phyloP scores from a whole-genome alignment of 2,888 invertebrate genomes.

The Toxonevra muliebris region DNA sequence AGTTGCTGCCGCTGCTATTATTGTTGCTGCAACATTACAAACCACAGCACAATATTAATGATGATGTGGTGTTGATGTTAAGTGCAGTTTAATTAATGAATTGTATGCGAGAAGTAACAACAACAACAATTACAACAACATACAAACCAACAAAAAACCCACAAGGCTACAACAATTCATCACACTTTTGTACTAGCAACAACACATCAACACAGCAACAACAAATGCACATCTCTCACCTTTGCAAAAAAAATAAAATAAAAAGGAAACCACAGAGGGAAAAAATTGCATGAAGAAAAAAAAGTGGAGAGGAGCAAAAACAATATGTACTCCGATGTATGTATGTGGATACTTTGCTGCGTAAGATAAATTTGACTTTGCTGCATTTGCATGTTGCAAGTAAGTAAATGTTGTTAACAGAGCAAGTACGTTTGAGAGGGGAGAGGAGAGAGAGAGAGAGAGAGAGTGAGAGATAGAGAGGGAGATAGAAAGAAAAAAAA shows the following conservation, averaged over 20 bases:
- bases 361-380: too few relatives aligned
- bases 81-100: conserved; percentile 63
- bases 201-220: neutral
- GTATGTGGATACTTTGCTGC: too few relatives aligned
- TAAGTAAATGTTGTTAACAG: neutral
- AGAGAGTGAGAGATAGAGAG: neutral
- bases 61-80: conserved; percentile 63
- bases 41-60: conserved; percentile 50
- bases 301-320: too few relatives aligned
- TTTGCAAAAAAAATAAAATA: too few relatives aligned
- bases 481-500: neutral
- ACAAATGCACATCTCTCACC: neutral
- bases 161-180: conserved; percentile 43
- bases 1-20: neutral
- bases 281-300: too few relatives aligned
- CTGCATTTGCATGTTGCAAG: neutral
- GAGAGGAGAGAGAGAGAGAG: neutral
- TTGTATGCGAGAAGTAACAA: conserved; percentile 45
- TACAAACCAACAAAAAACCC: conserved; percentile 38
- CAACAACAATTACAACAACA: conserved; percentile 25
- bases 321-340: too few relatives aligned
- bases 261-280: too few relatives aligned
- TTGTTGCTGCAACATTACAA: neutral
- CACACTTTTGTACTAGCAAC: conserved; percentile 29
- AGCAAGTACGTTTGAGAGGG: neutral